Evolutionary conservation across 2,113 vertebrate genomes (phyloP).

Genomic region (Pipa parva): DNA sequence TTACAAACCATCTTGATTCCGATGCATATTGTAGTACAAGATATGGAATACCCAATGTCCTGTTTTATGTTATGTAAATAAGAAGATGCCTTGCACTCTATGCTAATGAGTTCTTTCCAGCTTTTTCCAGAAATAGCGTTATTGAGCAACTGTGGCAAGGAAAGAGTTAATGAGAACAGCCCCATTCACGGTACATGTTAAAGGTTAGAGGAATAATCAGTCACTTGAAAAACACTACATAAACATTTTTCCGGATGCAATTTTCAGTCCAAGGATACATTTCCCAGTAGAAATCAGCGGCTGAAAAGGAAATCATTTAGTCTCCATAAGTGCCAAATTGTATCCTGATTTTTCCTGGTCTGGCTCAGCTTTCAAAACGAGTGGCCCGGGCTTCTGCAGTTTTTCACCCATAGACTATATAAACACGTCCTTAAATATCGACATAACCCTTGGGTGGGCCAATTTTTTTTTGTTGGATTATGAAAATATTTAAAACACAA

Average conservation of each 20-base stretch:
- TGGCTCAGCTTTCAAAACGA: constrained; percentile 89
- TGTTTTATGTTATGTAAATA: not conserved
- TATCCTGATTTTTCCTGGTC: constrained; percentile 98
- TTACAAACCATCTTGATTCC: no score
- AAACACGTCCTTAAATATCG: constrained; percentile 81
- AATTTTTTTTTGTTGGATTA: constrained; percentile 82
- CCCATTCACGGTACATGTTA: constrained; percentile 79
- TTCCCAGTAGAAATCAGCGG: constrained; percentile 98
- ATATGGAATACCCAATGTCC: not conserved
- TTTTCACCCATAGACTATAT: constrained; percentile 82
- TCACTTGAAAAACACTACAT: constrained; percentile 94
- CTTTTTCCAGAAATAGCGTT: not conserved
- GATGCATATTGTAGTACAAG: not conserved
- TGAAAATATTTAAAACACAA: constrained; percentile 80
- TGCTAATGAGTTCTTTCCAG: no score
- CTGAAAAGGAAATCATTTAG: constrained; percentile 99
- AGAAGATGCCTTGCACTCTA: not conserved
- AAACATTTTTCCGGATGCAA: constrained; percentile 99
- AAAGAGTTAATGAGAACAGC: constrained; percentile 79
- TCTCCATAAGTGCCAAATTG: constrained; percentile 99
- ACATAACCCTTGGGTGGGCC: constrained; percentile 80
- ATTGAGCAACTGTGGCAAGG: constrained; percentile 48
- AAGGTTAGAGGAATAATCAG: constrained; percentile 97
- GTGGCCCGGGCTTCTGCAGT: constrained; percentile 88
- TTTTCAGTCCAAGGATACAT: constrained; percentile 98